Percentiles rank a stretch among this genome's conserved stretches.
Conservation (phyloP, 1,140 invertebrate genomes). For the Gryllus bimaculatus region DNA sequence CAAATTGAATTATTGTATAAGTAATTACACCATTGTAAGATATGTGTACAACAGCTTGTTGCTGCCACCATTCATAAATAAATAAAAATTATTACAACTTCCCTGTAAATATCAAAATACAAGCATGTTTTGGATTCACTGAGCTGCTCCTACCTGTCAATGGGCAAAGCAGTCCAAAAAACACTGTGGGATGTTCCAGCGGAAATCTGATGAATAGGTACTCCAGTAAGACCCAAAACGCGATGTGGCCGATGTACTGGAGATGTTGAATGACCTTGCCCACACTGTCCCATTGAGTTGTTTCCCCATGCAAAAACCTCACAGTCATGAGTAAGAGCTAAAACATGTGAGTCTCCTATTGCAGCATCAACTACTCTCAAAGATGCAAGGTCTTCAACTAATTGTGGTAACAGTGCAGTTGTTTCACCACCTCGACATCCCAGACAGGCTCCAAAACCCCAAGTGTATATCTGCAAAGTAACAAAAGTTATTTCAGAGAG, state of each 20-base stretch:
- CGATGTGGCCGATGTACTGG: conserved; percentile 50
- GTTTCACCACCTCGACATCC: conserved; percentile 47
- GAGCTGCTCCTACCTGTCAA: conserved; percentile 13
- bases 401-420: conserved; percentile 40
- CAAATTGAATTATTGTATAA: no score
- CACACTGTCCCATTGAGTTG: conserved; percentile 62
- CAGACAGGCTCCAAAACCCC: conserved; percentile 51
- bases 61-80: no score
- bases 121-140: background rate
- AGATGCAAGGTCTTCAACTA: conserved; percentile 34
- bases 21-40: no score
- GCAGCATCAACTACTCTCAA: conserved; percentile 38
- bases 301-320: conserved; percentile 52
- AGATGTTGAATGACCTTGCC: conserved; percentile 53
- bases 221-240: conserved; percentile 49
- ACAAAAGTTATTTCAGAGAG: background rate
- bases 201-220: conserved; percentile 51
- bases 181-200: conserved; percentile 59
- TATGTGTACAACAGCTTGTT: no score
- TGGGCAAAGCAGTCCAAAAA: conserved; percentile 53
- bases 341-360: conserved; percentile 49
- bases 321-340: conserved; percentile 47
- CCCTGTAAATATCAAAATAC: no score
- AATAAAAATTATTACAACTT: no score
- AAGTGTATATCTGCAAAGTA: conserved; percentile 46